Percentiles rank a stretch among this genome's conserved stretches.
phyloP scores from a whole-genome alignment of 2,888 invertebrate genomes.

The Acanthopleura granulata region DNA sequence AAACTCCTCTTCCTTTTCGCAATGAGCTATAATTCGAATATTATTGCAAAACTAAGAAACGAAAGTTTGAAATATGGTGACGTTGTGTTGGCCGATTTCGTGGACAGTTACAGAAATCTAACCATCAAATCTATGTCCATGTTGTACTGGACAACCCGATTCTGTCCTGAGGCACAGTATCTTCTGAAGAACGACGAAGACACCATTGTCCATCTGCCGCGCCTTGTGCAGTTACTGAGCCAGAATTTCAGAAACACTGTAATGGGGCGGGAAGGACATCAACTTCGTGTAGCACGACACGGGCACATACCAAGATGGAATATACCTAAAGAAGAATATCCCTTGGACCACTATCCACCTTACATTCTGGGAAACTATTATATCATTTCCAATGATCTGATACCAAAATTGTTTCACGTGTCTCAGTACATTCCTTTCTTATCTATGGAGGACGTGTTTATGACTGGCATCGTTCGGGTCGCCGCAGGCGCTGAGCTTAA shows the following conservation, averaged over 20 bases:
- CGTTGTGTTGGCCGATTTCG: conserved; percentile 41
- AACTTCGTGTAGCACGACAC: neutral
- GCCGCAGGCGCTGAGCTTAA: conserved; percentile 20
- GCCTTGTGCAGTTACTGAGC: conserved; percentile 18
- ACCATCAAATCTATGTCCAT: conserved; percentile 64
- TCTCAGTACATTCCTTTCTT: conserved; percentile 70
- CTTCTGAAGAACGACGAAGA: conserved; percentile 65
- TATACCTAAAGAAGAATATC: conserved; percentile 32
- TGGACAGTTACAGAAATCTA: conserved; percentile 59
- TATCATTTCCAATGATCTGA: conserved; percentile 55
- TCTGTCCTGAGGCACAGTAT: conserved; percentile 49
- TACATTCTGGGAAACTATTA: conserved; percentile 39
- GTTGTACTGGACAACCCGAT: conserved; percentile 51
- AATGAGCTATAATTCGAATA: conserved; percentile 15
- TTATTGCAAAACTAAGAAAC: conserved; percentile 21
- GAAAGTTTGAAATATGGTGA: conserved; percentile 28
- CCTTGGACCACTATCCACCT: conserved; percentile 31
- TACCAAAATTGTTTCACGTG: conserved; percentile 51
- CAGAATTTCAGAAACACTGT: neutral
- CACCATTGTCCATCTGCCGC: conserved; percentile 69
- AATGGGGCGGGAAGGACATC: neutral
- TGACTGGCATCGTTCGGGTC: conserved; percentile 38
- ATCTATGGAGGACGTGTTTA: conserved; percentile 41
- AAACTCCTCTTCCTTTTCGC: conserved; percentile 32
- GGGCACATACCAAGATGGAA: conserved; percentile 44